Evolutionary conservation across 2,113 vertebrate genomes (phyloP).

Genomic region (Callopanchax toddi): DNA sequence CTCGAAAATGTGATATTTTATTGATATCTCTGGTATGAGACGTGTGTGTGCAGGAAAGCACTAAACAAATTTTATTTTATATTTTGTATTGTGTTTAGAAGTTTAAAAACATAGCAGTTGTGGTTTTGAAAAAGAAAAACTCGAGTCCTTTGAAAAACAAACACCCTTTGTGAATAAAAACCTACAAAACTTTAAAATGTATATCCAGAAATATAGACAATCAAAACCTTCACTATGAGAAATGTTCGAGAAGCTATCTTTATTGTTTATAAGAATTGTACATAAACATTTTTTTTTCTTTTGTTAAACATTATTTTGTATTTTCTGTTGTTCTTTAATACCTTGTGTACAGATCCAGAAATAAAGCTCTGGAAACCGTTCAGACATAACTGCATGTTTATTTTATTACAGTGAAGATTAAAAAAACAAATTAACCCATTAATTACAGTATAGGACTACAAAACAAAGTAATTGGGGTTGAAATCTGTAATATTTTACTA

Average conservation of each 20-base stretch:
- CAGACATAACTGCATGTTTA: constrained; percentile 3
- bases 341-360: constrained; percentile 99
- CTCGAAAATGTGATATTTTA: constrained; percentile 81
- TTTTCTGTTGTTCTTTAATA: constrained; percentile 99
- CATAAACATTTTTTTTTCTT: constrained; percentile 87
- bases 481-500: no score
- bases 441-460: no score
- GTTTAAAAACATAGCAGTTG: constrained; percentile 69
- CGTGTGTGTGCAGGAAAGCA: constrained; percentile 73
- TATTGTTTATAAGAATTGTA: constrained; percentile 99
- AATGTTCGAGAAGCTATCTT: constrained; percentile 92
- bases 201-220: constrained; percentile 93
- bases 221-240: constrained; percentile 92
- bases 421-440: no score
- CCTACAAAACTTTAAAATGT: constrained; percentile 79
- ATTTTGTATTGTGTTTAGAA: constrained; percentile 80
- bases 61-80: constrained; percentile 78
- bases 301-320: constrained; percentile 99
- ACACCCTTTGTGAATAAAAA: constrained; percentile 80
- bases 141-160: constrained; percentile 61
- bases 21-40: constrained; percentile 74
- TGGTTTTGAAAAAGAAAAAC: constrained; percentile 67
- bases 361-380: constrained; percentile 97
- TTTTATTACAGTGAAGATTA: no score
- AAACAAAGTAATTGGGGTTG: no score